These are phyloP conservation scores for Rhagoletis pomonella DNA, from an alignment of 1,140 invertebrate genomes.

Conservation along the genomic window DNA sequence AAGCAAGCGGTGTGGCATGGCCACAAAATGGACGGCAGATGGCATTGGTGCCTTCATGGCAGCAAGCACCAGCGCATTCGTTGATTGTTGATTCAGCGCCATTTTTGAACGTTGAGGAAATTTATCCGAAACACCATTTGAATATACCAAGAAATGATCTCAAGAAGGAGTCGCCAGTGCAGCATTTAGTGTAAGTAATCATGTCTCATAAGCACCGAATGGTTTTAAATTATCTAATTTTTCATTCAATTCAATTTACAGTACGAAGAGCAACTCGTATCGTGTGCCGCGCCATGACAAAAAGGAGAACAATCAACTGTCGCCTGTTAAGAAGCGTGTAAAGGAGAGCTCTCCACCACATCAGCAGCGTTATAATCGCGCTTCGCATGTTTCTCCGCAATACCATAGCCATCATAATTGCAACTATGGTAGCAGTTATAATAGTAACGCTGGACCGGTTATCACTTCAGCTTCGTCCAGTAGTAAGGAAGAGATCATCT, in stretches of 20 bases:
- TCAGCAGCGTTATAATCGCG: constrained; percentile 76
- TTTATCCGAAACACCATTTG: constrained; percentile 74
- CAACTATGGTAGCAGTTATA: constrained; percentile 62
- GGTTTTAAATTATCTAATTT: constrained; percentile 14
- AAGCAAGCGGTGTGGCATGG: constrained; percentile 82
- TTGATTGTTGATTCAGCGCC: constrained; percentile 87
- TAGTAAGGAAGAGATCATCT: constrained; percentile 63
- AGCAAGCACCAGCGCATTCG: constrained; percentile 85
- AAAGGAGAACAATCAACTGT: constrained; percentile 93
- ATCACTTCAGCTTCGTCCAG: constrained; percentile 66
- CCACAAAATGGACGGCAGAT: constrained; percentile 85
- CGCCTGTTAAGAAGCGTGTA: constrained; percentile 97
- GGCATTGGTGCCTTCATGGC: constrained; percentile 91
- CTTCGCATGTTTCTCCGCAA: constrained; percentile 74
- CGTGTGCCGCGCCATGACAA: constrained; percentile 80
- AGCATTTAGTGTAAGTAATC: constrained; percentile 71
- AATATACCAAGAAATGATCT: constrained; percentile 73
- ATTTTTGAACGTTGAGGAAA: constrained; percentile 79
- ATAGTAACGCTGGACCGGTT: constrained; percentile 65
- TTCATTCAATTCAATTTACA: not conserved
- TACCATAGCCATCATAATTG: constrained; percentile 72
- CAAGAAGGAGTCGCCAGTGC: constrained; percentile 74
- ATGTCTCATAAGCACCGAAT: not conserved
- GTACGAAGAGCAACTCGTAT: constrained; percentile 72
- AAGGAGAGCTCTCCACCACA: constrained; percentile 95